Evolutionary conservation across 2,888 invertebrate species (phyloP).

Genomic region (Ophion ventricosus): DNA sequence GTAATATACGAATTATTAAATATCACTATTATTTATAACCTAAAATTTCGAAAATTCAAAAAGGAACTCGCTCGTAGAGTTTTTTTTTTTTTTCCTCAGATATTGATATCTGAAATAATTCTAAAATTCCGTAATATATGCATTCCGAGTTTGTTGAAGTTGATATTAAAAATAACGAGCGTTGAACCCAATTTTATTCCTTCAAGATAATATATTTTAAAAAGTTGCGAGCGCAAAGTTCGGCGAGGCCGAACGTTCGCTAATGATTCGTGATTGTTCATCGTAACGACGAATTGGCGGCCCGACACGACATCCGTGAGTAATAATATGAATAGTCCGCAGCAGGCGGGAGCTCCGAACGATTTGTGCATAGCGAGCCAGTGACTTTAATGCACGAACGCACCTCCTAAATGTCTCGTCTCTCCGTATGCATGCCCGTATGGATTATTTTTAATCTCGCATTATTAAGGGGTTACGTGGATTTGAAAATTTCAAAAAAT

Average conservation of each 20-base stretch:
- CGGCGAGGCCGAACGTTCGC: not conserved
- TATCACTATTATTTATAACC: too few species aligned
- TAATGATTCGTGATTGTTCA: slow-evolving; percentile 51
- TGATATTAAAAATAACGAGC: too few species aligned
- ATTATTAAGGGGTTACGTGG: too few species aligned
- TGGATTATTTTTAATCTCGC: slow-evolving; percentile 6
- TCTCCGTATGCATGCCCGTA: not conserved
- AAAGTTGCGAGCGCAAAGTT: slow-evolving; percentile 1
- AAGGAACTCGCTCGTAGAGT: too few species aligned
- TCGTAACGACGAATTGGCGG: slow-evolving; percentile 33
- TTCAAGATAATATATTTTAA: not conserved
- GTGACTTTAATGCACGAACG: slow-evolving; percentile 62
- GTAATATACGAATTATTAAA: too few species aligned
- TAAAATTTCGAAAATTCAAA: too few species aligned
- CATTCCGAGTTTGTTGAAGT: too few species aligned
- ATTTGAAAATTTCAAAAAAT: too few species aligned
- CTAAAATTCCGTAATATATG: too few species aligned
- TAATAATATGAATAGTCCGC: slow-evolving; percentile 35
- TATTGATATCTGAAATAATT: too few species aligned
- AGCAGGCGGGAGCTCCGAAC: slow-evolving; percentile 31
- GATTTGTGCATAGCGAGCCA: slow-evolving; percentile 20
- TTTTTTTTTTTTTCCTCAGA: too few species aligned
- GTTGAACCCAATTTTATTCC: too few species aligned
- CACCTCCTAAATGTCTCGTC: slow-evolving; percentile 31
- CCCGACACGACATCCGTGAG: slow-evolving; percentile 14